Evolutionary conservation across 2,888 invertebrate genomes (phyloP).

Genomic region (Rotaria socialis): DNA sequence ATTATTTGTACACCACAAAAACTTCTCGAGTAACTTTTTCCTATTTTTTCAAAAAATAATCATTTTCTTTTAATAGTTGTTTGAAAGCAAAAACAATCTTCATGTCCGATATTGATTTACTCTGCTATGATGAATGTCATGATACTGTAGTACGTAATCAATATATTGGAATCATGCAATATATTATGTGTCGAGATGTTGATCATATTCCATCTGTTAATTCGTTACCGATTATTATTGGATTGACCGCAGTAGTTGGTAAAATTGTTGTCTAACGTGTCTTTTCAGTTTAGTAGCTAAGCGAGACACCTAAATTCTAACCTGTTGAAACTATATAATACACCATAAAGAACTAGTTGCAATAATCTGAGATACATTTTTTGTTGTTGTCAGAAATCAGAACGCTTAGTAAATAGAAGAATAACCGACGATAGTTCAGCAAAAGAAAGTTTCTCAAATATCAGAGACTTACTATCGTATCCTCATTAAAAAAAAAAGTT

Average conservation of each 20-base stretch:
- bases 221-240: background rate
- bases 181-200: background rate
- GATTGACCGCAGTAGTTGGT: background rate
- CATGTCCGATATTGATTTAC: background rate
- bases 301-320: too few relatives aligned
- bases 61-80: background rate
- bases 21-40: background rate
- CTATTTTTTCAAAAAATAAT: background rate
- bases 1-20: constrained; percentile 25
- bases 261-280: background rate
- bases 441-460: too few relatives aligned
- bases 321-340: too few relatives aligned
- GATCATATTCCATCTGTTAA: background rate
- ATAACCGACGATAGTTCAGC: too few relatives aligned
- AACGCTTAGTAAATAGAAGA: too few relatives aligned
- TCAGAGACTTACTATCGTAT: too few relatives aligned
- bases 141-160: background rate
- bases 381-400: too few relatives aligned
- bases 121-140: constrained; percentile 23
- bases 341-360: too few relatives aligned
- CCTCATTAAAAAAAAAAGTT: too few relatives aligned
- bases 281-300: too few relatives aligned
- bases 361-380: too few relatives aligned
- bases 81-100: background rate
- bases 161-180: background rate